Evolutionary conservation across 2,797 vertebrate species (phyloP), one percentile per base, ranked within the genome.

Genomic region (Bovichtus variegatus): DNA sequence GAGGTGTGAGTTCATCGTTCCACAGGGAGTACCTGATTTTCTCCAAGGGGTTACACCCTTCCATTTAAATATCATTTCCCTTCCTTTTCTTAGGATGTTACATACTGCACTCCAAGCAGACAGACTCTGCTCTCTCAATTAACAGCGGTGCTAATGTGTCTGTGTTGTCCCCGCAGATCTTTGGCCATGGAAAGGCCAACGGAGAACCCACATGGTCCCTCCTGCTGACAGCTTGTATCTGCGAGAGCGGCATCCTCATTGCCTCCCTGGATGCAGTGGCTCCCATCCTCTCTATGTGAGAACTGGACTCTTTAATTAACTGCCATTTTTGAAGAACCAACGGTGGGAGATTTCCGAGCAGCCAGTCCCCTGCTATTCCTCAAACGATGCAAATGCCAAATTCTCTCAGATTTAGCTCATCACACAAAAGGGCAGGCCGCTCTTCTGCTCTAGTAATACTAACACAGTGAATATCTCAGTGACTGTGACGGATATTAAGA

Each of bases 221-320:
- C 78, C 96, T 99, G 68, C 93, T 99, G 84, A 99, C 98, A 0
- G 98, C 97, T 61, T 97, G 96, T 81, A 99, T 99, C 94, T 99
- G 97, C 1, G 98, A 99, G 95, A 98, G 93, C 0, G 98, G 98
- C 62, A 99, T 99, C 93, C 97, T 99, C 84, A 99, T 99, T 5
- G 98, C 98, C 2, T 99, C 98, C 64, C 96, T 99, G 72, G 98
- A 99, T 27, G 90, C 97, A 36, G 98, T 99, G 43, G 98, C 98
- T 85, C 98, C 98, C 71, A 99, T 99, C 92, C 97, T 99, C 79
- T 99, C 98, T 81, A 99, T 99, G 97, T 99, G 95, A 93, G 93
- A 83, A 73, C 68, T 61, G 40, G 70, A 61, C 66, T 54, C 13
- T 76, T 57, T 40, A n/a, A 83, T 76, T 64, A 41, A 1, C 57